Percentiles rank a stretch among this genome's conserved stretches.
These are phyloP conservation scores for Calephelis nemesis DNA, from an alignment of 1,140 invertebrate genomes.

Conservation along the genomic window DNA sequence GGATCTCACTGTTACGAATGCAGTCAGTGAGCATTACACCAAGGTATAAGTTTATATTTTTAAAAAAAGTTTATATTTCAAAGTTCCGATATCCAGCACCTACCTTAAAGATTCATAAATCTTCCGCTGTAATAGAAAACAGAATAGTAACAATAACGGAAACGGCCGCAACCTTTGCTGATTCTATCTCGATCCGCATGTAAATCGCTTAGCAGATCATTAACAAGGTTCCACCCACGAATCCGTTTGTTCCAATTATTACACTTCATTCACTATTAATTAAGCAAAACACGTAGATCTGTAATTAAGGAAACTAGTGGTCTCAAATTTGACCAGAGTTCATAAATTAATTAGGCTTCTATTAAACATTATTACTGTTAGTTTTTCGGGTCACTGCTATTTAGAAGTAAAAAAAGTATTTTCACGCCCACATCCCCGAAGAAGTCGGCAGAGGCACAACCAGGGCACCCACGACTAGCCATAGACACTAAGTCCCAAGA, in stretches of 20 bases:
- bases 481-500: too few relatives aligned
- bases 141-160: constrained; percentile 35
- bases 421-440: too few relatives aligned
- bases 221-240: constrained; percentile 14
- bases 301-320: background rate
- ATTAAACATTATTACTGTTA: too few relatives aligned
- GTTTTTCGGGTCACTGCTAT: too few relatives aligned
- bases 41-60: background rate
- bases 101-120: constrained; percentile 1
- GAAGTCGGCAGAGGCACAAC: too few relatives aligned
- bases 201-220: constrained; percentile 34
- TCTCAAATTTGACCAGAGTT: background rate
- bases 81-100: background rate
- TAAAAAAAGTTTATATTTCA: background rate
- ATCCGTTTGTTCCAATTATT: constrained; percentile 10
- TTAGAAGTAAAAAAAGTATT: too few relatives aligned
- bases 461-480: too few relatives aligned
- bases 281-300: background rate
- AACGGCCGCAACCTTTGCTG: constrained; percentile 33
- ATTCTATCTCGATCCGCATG: constrained; percentile 35
- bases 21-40: too few relatives aligned
- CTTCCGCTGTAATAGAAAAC: constrained; percentile 39
- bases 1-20: too few relatives aligned
- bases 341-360: background rate
- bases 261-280: constrained; percentile 8